phyloP scores from a whole-genome alignment of 2,888 invertebrate genomes.

The Cremastobaeus sp. region DNA sequence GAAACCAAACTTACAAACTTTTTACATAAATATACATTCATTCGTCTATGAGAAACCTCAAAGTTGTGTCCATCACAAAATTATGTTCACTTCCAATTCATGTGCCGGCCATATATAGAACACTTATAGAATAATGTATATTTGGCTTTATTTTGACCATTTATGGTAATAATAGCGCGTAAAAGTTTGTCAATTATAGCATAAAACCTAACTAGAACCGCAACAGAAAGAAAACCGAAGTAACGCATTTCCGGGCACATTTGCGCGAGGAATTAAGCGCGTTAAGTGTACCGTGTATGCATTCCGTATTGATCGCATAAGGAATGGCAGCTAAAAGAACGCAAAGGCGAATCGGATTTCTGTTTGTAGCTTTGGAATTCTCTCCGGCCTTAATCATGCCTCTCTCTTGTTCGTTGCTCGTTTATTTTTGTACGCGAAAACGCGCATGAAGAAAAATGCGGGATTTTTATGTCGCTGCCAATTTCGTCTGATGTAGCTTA shows the following conservation, averaged over 20 bases:
- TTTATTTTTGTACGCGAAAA: slow-evolving; percentile 21
- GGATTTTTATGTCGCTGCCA: slow-evolving; percentile 28
- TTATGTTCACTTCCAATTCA: too few relatives aligned
- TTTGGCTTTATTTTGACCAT: slow-evolving; percentile 15
- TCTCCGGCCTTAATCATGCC: slow-evolving; percentile 32
- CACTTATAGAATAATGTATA: too few relatives aligned
- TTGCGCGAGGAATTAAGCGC: slow-evolving; percentile 40
- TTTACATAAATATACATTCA: too few relatives aligned
- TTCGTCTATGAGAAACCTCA: too few relatives aligned
- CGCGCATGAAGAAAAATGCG: slow-evolving; percentile 20
- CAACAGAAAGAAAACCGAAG: slow-evolving; percentile 29
- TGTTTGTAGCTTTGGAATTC: slow-evolving; percentile 47
- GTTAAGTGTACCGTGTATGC: slow-evolving; percentile 50
- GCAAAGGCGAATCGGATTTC: slow-evolving; percentile 50
- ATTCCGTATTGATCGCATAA: slow-evolving; percentile 52
- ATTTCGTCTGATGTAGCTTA: slow-evolving; percentile 23
- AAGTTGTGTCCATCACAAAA: too few relatives aligned
- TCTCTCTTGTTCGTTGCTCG: slow-evolving; percentile 7
- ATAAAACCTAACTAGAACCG: slow-evolving; percentile 4
- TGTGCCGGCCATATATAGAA: too few relatives aligned
- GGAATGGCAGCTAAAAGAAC: slow-evolving; percentile 55
- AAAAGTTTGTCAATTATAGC: slow-evolving; percentile 32
- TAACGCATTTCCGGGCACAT: slow-evolving; percentile 37
- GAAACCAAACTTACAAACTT: too few relatives aligned
- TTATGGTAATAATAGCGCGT: slow-evolving; percentile 3